A percentile compares a stretch with the other conserved stretches of the same genome.
These are phyloP conservation scores for Galemys pyrenaicus DNA, from an alignment of 2,113 vertebrate species.

Conservation along the genomic window DNA sequence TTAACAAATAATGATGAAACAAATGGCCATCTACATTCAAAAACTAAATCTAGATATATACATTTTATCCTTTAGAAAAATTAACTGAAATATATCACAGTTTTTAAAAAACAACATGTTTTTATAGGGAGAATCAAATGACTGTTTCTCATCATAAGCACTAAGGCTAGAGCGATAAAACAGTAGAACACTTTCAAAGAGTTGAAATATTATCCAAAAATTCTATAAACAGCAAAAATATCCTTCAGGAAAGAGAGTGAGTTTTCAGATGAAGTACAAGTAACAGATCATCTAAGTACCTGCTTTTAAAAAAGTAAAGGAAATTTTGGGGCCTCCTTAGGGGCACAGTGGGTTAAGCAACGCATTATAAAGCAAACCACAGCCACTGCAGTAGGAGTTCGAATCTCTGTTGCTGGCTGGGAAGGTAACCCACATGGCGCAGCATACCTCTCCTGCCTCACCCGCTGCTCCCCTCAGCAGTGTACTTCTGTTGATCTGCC, in stretches of 20 bases:
- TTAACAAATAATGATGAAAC: not conserved
- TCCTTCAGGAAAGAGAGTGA: not conserved
- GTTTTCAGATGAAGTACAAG: conserved; percentile 3
- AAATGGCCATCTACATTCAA: not conserved
- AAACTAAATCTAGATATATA: not conserved
- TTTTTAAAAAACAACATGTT: not conserved
- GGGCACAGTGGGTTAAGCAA: too few relatives aligned
- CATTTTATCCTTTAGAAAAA: not conserved
- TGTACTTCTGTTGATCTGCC: too few relatives aligned
- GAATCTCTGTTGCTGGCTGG: too few relatives aligned
- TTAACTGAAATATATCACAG: not conserved
- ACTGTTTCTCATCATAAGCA: not conserved
- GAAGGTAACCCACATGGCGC: too few relatives aligned
- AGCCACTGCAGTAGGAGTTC: too few relatives aligned
- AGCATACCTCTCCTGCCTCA: too few relatives aligned
- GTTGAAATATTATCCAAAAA: not conserved
- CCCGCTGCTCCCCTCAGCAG: too few relatives aligned
- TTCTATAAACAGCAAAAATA: conserved; percentile 6
- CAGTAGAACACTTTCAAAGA: not conserved
- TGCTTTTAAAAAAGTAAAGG: too few relatives aligned
- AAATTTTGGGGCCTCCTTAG: too few relatives aligned
- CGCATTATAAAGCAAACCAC: too few relatives aligned
- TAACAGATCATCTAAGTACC: too few relatives aligned
- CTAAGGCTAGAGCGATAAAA: not conserved
- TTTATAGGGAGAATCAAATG: not conserved